Evolutionary conservation across 35 echinoderm and acorn worm species (phyloP).

Genomic region (Nesometra sesokonis): DNA sequence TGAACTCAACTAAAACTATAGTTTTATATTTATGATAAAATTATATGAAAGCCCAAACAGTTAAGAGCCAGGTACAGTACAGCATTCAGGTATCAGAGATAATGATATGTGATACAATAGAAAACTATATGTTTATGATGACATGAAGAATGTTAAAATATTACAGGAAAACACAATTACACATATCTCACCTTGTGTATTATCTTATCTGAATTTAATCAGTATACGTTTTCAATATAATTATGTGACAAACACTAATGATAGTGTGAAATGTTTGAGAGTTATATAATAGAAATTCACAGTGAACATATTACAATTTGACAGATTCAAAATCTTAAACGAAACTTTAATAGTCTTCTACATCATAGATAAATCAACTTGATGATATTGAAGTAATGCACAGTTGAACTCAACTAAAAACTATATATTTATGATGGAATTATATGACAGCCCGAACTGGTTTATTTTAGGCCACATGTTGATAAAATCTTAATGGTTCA

Average conservation of each 20-base stretch:
- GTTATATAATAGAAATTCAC: background rate
- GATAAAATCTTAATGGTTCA: background rate
- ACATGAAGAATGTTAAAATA: too few relatives aligned
- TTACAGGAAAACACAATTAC: too few relatives aligned
- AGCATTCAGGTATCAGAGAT: too few relatives aligned
- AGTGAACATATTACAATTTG: background rate
- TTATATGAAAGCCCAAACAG: too few relatives aligned
- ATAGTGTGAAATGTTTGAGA: too few relatives aligned
- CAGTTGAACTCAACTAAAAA: background rate
- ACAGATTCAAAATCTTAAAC: background rate
- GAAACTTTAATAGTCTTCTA: background rate
- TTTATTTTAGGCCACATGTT: background rate
- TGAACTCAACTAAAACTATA: background rate
- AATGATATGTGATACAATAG: too few relatives aligned
- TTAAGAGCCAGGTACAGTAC: too few relatives aligned
- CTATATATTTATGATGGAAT: background rate
- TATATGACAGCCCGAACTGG: background rate
- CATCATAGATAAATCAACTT: background rate
- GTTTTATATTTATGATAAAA: background rate
- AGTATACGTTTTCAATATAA: too few relatives aligned
- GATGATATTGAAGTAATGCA: background rate
- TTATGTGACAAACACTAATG: too few relatives aligned
- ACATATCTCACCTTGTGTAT: too few relatives aligned
- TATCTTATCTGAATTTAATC: too few relatives aligned
- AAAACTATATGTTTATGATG: too few relatives aligned